Evolutionary conservation across 1,140 invertebrate genomes (phyloP).

Genomic region (Pseudomyrmex pallidus): DNA sequence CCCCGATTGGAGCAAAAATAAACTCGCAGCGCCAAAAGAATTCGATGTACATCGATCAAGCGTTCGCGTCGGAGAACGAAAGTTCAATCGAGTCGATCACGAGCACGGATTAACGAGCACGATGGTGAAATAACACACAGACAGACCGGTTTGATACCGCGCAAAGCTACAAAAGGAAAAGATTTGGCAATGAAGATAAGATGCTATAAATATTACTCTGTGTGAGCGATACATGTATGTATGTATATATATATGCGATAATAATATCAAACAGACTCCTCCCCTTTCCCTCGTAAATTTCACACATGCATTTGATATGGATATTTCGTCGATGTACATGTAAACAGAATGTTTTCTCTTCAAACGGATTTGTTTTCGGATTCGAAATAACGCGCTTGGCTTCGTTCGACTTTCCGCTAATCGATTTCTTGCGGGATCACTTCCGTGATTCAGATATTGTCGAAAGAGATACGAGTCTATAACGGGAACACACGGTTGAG

Average conservation of each 20-base stretch:
- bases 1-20: conserved; percentile 67
- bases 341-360: too few relatives aligned
- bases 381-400: background rate
- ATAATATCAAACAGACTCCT: too few relatives aligned
- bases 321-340: background rate
- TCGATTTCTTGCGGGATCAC: conserved; percentile 33
- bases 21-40: conserved; percentile 59
- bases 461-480: conserved; percentile 49
- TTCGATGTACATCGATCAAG: conserved; percentile 66
- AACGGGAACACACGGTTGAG: background rate
- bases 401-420: background rate
- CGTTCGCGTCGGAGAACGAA: conserved; percentile 30
- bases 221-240: too few relatives aligned
- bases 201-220: background rate
- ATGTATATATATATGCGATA: too few relatives aligned
- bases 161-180: background rate
- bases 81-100: conserved; percentile 18
- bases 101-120: background rate
- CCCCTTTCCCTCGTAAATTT: too few relatives aligned
- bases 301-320: background rate
- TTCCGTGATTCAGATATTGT: conserved; percentile 45
- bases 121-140: background rate
- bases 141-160: conserved; percentile 1
- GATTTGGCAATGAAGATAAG: conserved; percentile 21
- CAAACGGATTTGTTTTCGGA: too few relatives aligned